A percentile compares a stretch with the other conserved stretches of the same genome.
Conservation (phyloP, 2,888 invertebrate genomes). For the Micropterix aruncella region DNA sequence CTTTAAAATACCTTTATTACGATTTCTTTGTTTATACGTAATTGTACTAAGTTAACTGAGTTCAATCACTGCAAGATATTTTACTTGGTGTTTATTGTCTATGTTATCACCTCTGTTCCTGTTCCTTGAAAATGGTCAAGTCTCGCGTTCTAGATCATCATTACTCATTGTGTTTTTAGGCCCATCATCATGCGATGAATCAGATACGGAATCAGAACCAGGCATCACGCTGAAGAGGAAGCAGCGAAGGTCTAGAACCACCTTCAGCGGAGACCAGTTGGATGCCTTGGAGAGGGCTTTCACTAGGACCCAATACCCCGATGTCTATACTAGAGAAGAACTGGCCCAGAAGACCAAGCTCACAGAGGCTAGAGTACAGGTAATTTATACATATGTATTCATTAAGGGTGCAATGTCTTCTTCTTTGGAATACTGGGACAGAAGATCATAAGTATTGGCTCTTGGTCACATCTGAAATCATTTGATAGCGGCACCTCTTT, state of each 20-base stretch:
- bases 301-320: constrained; percentile 88
- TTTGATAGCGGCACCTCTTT: neutral
- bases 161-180: too few relatives aligned
- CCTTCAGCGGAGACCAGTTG: constrained; percentile 86
- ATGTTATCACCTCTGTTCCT: too few relatives aligned
- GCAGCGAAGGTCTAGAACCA: constrained; percentile 82
- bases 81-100: too few relatives aligned
- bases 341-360: constrained; percentile 80
- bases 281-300: constrained; percentile 87
- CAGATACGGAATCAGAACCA: constrained; percentile 82
- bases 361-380: constrained; percentile 90
- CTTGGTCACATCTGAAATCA: neutral
- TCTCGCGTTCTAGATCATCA: too few relatives aligned
- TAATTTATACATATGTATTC: constrained; percentile 18
- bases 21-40: too few relatives aligned
- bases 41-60: too few relatives aligned
- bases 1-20: too few relatives aligned
- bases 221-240: constrained; percentile 82
- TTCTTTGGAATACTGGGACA: neutral
- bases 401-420: neutral
- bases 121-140: too few relatives aligned
- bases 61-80: too few relatives aligned
- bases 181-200: constrained; percentile 11
- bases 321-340: constrained; percentile 88
- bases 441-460: neutral